Evolutionary conservation across 2,888 invertebrate genomes (phyloP), one percentile per base, ranked within the genome.

Genomic region (Tiliacea aurago): DNA sequence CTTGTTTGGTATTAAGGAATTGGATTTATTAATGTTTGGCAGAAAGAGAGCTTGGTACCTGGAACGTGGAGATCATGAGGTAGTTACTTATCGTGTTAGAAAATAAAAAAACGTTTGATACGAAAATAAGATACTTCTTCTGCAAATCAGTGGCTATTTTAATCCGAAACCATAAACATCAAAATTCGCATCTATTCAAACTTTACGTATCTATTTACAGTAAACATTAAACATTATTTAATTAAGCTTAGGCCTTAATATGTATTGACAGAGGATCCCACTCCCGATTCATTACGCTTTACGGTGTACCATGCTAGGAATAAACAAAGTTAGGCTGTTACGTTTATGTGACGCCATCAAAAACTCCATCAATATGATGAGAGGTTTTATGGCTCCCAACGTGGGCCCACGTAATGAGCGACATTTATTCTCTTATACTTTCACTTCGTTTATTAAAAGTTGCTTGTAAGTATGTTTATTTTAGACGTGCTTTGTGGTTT

Each of bases 261-360:
- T 70, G 75, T 76, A 84, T 86, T 76, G 74, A 80, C 76, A 75
- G 23, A 73, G 64, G 59, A 77, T 73, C 58, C 66, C 23, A 58
- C 65, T 68, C 41, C 43, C 59, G 72, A 85, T 84, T 84, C 76
- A 84, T 86, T 85, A 86, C 70, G 63, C 66, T 84, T 80, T 67
- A 83, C 80, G 72, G 47, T 72, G 62, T 70, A 76, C 59, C 65
- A 71, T 67, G 69, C 74, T 58, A 75, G 80, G 80, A 86, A 91
- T 91, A 90, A 91, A 91, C 91, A 91, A 91, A 91, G 87, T 91
- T 89, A 81, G 81, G 77, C 72, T 86, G 89, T 89, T 88, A 90
- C 74, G 81, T 92, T 93, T 91, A 92, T 91, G 91, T 86, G 90
- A 76, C 86, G 86, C 85, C 90, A 91, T 92, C 91, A 91, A 90